Evolutionary conservation across 2,113 vertebrate species (phyloP).

Genomic region (Leptosomus discolor): DNA sequence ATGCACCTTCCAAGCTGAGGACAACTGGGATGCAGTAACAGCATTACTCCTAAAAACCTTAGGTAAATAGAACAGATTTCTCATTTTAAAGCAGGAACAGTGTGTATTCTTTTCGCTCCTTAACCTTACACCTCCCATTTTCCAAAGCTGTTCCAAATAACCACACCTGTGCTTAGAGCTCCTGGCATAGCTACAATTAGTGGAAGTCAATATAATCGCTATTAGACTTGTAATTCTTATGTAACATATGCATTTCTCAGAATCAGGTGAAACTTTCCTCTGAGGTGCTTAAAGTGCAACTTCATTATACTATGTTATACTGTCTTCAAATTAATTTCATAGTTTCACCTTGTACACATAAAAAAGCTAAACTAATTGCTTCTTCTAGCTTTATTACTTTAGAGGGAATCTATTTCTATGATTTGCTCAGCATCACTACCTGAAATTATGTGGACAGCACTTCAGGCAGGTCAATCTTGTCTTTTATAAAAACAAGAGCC

Average conservation of each 20-base stretch:
- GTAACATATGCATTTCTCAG: neutral
- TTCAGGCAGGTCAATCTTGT: neutral
- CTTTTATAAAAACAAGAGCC: neutral
- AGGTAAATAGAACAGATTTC: neutral
- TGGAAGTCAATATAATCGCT: neutral
- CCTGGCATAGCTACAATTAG: neutral
- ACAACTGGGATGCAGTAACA: neutral
- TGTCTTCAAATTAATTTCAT: neutral
- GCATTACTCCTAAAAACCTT: neutral
- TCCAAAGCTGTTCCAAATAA: neutral
- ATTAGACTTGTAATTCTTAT: neutral
- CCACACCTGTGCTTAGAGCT: neutral
- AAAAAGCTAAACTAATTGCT: neutral
- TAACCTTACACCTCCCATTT: neutral
- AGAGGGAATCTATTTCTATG: neutral
- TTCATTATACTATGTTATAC: neutral
- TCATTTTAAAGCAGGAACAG: neutral
- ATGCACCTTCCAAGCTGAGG: neutral
- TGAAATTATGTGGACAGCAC: neutral
- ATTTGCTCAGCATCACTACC: neutral
- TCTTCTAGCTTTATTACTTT: neutral
- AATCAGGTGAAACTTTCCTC: neutral
- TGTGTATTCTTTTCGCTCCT: neutral
- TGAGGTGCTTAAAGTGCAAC: neutral
- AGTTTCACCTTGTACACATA: neutral